Conservation (phyloP, 2,888 invertebrate genomes). For the Eurois occulta region DNA sequence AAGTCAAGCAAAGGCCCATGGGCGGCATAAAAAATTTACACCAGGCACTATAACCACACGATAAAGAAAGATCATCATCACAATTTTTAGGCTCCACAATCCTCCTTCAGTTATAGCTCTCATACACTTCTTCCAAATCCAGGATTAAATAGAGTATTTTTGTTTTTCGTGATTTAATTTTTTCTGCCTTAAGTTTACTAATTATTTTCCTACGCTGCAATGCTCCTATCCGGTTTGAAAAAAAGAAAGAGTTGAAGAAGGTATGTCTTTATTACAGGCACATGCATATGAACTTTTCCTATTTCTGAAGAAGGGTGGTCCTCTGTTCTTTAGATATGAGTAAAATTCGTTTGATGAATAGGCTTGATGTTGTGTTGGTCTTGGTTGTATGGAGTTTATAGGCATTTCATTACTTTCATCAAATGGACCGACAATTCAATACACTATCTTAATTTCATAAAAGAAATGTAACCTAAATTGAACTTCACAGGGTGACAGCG, state of each 20-base stretch:
- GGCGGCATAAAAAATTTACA: too few species aligned
- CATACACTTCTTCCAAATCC: not conserved
- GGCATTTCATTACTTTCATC: not conserved
- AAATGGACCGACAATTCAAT: not conserved
- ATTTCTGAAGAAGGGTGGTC: not conserved
- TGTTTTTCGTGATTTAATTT: not conserved
- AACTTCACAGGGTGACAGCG: slow-evolving; percentile 93
- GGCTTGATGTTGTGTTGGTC: not conserved
- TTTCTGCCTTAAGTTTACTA: not conserved
- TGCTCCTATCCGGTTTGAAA: not conserved
- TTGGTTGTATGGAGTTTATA: not conserved
- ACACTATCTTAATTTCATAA: not conserved
- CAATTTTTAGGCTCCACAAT: not conserved
- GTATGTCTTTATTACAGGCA: not conserved
- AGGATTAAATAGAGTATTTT: not conserved
- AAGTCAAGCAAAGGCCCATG: too few species aligned
- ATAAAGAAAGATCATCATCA: not conserved
- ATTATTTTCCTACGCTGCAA: not conserved
- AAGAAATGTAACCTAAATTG: not conserved
- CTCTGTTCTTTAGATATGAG: not conserved
- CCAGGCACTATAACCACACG: too few species aligned
- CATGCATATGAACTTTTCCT: not conserved
- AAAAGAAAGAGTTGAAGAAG: not conserved
- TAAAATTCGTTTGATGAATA: not conserved
- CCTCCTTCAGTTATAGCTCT: not conserved